A percentile compares a stretch with the other conserved stretches of the same genome.
Conservation (phyloP, 1,140 invertebrate species). For the Leptopilina boulardi region DNA sequence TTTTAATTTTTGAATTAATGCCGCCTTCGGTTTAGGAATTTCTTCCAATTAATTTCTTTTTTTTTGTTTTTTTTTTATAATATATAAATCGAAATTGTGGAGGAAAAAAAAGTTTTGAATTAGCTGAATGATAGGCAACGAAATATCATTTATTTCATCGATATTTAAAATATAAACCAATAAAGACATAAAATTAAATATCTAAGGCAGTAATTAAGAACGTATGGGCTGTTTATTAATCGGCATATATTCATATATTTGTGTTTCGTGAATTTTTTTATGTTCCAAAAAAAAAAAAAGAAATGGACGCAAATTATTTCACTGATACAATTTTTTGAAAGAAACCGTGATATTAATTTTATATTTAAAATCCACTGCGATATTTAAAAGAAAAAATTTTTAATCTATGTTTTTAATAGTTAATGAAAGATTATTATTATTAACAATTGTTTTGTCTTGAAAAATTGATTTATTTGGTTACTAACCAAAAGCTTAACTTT, state of each 20-base stretch:
- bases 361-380: constrained; percentile 16
- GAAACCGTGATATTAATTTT: constrained; percentile 21
- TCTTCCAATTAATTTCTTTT: too few species aligned
- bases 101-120: not conserved
- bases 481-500: not conserved
- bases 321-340: not conserved
- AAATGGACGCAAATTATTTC: not conserved
- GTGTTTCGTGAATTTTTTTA: not conserved
- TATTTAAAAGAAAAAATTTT: constrained; percentile 2
- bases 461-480: constrained; percentile 13
- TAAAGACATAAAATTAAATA: not conserved
- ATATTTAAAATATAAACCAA: not conserved
- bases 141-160: not conserved
- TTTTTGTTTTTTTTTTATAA: too few species aligned
- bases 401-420: not conserved
- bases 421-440: not conserved
- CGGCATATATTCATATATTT: not conserved
- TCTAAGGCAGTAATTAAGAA: not conserved
- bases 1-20: too few species aligned
- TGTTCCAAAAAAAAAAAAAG: not conserved
- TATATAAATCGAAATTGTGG: not conserved
- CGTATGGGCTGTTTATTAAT: constrained; percentile 25
- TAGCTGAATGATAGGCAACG: not conserved
- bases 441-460: not conserved
- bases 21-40: too few species aligned